Evolutionary conservation across 2,113 vertebrate species (phyloP).

Genomic region (Hemichromis elongatus): DNA sequence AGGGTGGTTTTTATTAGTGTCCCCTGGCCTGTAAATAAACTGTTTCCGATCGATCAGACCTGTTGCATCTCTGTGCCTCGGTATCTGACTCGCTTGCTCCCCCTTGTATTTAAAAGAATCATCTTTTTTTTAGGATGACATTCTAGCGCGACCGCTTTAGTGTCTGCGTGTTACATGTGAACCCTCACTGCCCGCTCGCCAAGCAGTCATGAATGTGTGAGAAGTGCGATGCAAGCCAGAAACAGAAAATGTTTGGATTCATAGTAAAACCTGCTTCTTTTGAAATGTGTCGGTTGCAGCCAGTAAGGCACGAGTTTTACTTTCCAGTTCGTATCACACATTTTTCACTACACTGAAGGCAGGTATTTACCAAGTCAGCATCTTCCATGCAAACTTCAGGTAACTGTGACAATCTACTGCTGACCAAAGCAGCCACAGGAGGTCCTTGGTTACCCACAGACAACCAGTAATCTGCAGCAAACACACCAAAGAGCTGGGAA

Average conservation of each 20-base stretch:
- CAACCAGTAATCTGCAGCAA: neutral
- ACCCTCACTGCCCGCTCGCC: neutral
- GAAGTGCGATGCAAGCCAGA: neutral
- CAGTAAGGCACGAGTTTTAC: neutral
- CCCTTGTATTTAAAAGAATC: no score
- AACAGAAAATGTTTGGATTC: neutral
- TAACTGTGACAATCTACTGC: neutral
- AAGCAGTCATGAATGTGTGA: neutral
- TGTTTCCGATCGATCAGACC: no score
- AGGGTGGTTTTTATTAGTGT: no score
- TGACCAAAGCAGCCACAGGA: neutral
- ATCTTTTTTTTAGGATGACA: no score
- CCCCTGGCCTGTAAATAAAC: no score
- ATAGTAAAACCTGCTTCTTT: neutral
- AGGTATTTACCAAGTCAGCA: neutral
- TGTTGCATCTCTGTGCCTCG: no score
- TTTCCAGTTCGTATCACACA: fast-evolving
- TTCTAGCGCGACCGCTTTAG: no score
- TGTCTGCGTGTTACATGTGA: no score
- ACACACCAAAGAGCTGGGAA: neutral
- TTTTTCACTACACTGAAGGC: fast-evolving
- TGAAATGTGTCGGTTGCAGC: neutral
- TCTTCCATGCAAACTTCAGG: neutral
- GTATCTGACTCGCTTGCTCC: no score
- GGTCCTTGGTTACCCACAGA: neutral